A percentile compares a stretch with the other conserved stretches of the same genome.
Evolutionary conservation across 2,888 invertebrate genomes (phyloP).

Genomic region (Allophyes oxyacanthae): DNA sequence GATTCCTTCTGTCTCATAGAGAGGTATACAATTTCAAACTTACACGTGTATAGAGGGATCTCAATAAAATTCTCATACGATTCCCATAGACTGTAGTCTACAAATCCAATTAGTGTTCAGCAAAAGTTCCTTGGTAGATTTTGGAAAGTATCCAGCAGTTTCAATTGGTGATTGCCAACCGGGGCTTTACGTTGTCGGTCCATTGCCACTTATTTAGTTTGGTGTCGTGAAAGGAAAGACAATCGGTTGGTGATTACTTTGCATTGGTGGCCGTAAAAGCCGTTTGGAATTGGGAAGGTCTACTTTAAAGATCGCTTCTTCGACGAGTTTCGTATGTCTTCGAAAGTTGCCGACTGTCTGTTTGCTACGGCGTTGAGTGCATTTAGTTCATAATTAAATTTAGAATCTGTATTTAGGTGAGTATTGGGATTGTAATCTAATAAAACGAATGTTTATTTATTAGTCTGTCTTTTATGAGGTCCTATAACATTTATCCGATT

Average conservation of each 20-base stretch:
- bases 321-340: slow-evolving; percentile 11
- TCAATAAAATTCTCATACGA: slow-evolving; percentile 47
- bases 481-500: too few relatives aligned
- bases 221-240: slow-evolving; percentile 66
- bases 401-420: background rate
- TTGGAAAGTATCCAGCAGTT: slow-evolving; percentile 81
- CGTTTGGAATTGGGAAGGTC: slow-evolving; percentile 36
- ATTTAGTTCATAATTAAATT: too few relatives aligned
- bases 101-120: slow-evolving; percentile 84
- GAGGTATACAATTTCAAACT: background rate
- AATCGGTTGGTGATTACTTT: slow-evolving; percentile 68
- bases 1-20: too few relatives aligned
- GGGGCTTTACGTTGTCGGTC: slow-evolving; percentile 64
- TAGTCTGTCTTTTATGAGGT: too few relatives aligned
- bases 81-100: slow-evolving; percentile 62
- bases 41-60: background rate
- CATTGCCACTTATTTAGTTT: slow-evolving; percentile 74
- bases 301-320: slow-evolving; percentile 15
- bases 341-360: background rate
- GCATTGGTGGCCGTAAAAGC: slow-evolving; percentile 40
- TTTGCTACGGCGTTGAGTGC: background rate
- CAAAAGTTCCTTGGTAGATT: slow-evolving; percentile 75
- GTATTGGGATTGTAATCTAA: background rate
- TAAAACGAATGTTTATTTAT: too few relatives aligned
- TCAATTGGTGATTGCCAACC: slow-evolving; percentile 76